Evolutionary conservation across 1,140 invertebrate genomes (phyloP).

Genomic region (Drosophila pallidifrons): DNA sequence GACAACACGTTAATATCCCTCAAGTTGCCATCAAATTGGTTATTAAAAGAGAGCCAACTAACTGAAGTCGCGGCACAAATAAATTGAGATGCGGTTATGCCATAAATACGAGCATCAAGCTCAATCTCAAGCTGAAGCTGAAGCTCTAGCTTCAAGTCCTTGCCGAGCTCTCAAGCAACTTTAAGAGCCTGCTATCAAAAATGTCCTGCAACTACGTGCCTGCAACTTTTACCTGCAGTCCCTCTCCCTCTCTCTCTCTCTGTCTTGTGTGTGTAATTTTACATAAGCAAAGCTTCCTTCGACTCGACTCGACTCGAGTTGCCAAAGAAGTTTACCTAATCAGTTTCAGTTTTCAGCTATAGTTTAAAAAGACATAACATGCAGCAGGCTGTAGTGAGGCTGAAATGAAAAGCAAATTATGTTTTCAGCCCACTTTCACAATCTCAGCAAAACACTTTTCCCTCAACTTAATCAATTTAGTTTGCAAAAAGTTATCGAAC

Average conservation of each 20-base stretch:
- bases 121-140: too few relatives aligned
- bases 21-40: slow-evolving; percentile 72
- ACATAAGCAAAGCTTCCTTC: background rate
- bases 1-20: slow-evolving; percentile 57
- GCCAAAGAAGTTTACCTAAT: slow-evolving; percentile 11
- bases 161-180: slow-evolving; percentile 9
- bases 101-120: slow-evolving; percentile 4
- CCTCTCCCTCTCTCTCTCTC: background rate
- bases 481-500: background rate
- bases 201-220: slow-evolving; percentile 20
- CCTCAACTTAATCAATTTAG: background rate
- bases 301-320: slow-evolving; percentile 6
- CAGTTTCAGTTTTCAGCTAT: slow-evolving; percentile 24
- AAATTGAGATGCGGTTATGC: slow-evolving; percentile 37
- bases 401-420: slow-evolving; percentile 14
- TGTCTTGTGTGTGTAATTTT: too few relatives aligned
- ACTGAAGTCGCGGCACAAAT: slow-evolving; percentile 40
- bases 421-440: background rate
- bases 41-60: slow-evolving; percentile 78
- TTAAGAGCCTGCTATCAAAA: slow-evolving; percentile 29
- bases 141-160: background rate
- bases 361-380: slow-evolving; percentile 30
- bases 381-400: slow-evolving; percentile 2
- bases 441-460: background rate
- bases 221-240: background rate